Percentiles rank a stretch among this genome's conserved stretches.
phyloP scores from a whole-genome alignment of 2,888 invertebrate genomes.

The Acanthacorydalis orientalis region DNA sequence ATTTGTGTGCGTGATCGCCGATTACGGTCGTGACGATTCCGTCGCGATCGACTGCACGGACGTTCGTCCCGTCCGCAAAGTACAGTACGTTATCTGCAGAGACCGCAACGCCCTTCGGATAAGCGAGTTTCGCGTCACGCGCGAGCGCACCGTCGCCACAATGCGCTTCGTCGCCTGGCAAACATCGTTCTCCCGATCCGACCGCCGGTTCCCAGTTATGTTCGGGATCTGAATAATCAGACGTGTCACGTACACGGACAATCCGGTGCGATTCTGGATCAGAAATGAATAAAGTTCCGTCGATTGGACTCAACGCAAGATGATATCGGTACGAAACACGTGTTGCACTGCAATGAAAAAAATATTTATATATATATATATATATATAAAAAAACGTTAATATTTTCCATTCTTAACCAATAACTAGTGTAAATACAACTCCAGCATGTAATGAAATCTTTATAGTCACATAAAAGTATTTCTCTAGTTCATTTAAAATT shows the following conservation, averaged over 20 bases:
- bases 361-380: too few relatives aligned
- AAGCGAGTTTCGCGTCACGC: constrained; percentile 82
- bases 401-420: too few relatives aligned
- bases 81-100: constrained; percentile 83
- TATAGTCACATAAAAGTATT: too few relatives aligned
- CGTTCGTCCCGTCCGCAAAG: constrained; percentile 90
- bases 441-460: too few relatives aligned
- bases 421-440: too few relatives aligned
- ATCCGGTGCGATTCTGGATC: constrained; percentile 94
- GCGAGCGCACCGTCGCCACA: constrained; percentile 94
- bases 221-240: constrained; percentile 71
- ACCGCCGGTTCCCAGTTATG: constrained; percentile 91
- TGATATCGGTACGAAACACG: constrained; percentile 92
- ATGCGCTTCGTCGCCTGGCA: constrained; percentile 83
- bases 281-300: constrained; percentile 86
- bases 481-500: too few relatives aligned
- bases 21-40: constrained; percentile 85
- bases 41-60: constrained; percentile 79
- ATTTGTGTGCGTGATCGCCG: constrained; percentile 83
- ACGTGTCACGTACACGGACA: constrained; percentile 66
- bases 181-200: constrained; percentile 84
- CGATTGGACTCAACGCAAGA: constrained; percentile 87
- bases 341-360: constrained; percentile 69
- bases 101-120: constrained; percentile 92
- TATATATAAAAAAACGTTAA: too few relatives aligned